A percentile compares a stretch with the other conserved stretches of the same genome.
Evolutionary conservation across 2,797 vertebrate species (phyloP).

Genomic region (Neopelma chrysocephalum): DNA sequence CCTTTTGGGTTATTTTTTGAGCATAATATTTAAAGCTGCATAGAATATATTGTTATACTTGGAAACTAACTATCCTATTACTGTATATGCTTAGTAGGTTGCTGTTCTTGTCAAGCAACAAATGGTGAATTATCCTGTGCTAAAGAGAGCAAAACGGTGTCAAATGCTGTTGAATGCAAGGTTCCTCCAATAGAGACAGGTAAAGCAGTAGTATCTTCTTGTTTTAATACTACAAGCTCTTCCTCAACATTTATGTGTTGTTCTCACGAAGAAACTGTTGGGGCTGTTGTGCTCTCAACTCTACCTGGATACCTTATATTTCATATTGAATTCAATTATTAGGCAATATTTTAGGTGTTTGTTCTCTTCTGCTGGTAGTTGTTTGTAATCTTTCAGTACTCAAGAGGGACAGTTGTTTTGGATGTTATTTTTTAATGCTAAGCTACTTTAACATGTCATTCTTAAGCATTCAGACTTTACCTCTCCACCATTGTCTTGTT

Average conservation of each 20-base stretch:
- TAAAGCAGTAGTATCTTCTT: slow-evolving; percentile 55
- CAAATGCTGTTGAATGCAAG: slow-evolving; percentile 59
- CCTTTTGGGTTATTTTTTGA: not conserved
- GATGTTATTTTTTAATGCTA: not conserved
- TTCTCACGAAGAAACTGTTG: not conserved
- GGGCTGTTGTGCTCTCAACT: not conserved
- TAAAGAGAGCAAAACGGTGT: slow-evolving; percentile 73
- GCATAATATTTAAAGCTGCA: not conserved
- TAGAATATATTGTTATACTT: not conserved
- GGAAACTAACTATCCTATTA: not conserved
- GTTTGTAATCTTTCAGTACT: not conserved
- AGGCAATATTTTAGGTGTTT: not conserved
- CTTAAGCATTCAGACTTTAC: not conserved
- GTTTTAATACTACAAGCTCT: not conserved
- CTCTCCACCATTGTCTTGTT: not conserved
- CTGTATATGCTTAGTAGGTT: slow-evolving; percentile 71
- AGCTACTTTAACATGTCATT: not conserved
- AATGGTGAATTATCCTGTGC: slow-evolving; percentile 72
- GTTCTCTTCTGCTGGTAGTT: not conserved
- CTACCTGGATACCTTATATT: not conserved
- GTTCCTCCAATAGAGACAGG: slow-evolving; percentile 76
- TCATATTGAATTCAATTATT: not conserved
- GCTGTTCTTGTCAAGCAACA: slow-evolving; percentile 82
- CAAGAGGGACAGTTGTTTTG: not conserved
- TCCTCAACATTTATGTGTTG: not conserved